Percentiles rank a stretch among this genome's conserved stretches.
phyloP scores from a whole-genome alignment of 2,888 invertebrate genomes.

The Priocnemis perturbator region DNA sequence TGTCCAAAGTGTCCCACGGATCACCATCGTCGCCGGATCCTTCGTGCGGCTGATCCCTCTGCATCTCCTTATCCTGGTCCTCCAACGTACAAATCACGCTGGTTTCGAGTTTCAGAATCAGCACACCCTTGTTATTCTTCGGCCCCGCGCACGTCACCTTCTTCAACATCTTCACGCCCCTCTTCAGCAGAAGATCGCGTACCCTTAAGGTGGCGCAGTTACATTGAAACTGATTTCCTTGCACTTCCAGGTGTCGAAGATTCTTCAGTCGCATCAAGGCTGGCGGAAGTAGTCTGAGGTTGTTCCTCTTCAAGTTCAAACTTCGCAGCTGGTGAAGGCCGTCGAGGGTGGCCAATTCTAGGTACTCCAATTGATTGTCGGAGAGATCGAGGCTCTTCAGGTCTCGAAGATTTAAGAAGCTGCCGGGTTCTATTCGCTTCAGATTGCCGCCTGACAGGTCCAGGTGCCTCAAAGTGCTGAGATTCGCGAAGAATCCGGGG shows the following conservation, averaged over 20 bases:
- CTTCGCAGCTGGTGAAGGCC: conserved; percentile 79
- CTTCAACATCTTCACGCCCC: conserved; percentile 64
- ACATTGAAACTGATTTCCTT: conserved; percentile 84
- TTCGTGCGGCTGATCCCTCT: conserved; percentile 79
- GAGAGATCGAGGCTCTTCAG: conserved; percentile 79
- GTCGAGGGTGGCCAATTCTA: conserved; percentile 77
- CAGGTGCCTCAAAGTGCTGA: conserved; percentile 80
- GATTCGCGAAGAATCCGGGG: conserved; percentile 74
- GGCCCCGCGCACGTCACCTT: conserved; percentile 79
- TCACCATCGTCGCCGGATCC: conserved; percentile 72
- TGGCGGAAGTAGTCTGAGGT: conserved; percentile 79
- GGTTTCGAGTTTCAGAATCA: conserved; percentile 78
- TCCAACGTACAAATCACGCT: conserved; percentile 61
- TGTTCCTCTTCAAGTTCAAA: conserved; percentile 81
- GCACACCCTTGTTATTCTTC: conserved; percentile 75
- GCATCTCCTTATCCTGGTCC: conserved; percentile 67
- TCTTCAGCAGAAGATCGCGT: conserved; percentile 78
- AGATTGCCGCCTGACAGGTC: conserved; percentile 82
- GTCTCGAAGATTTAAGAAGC: conserved; percentile 79
- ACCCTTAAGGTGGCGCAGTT: conserved; percentile 82
- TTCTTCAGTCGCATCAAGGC: conserved; percentile 78
- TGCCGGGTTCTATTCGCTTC: conserved; percentile 77
- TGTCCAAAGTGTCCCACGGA: conserved; percentile 35
- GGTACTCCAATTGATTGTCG: conserved; percentile 78
- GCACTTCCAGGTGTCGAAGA: conserved; percentile 81